These are phyloP conservation scores for Hyperoplus lanceolatus DNA, from an alignment of 2,797 vertebrate species.

Conservation along the genomic window DNA sequence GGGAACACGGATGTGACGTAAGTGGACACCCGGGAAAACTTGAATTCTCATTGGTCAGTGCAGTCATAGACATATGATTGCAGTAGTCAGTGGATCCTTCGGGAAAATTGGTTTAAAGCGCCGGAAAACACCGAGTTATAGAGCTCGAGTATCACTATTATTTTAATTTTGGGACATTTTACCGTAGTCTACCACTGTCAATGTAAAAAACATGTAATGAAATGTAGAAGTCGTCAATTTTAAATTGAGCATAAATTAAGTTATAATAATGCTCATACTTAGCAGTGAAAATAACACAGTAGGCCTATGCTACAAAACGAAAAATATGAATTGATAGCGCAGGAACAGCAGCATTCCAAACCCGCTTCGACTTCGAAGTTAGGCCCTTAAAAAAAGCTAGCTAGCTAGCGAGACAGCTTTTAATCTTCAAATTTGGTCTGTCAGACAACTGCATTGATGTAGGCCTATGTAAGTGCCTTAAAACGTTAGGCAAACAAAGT, in stretches of 20 bases:
- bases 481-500: background rate
- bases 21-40: accelerated
- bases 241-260: background rate
- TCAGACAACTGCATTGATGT: background rate
- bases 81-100: background rate
- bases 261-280: background rate
- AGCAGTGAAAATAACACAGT: background rate
- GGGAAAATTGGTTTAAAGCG: background rate
- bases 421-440: background rate
- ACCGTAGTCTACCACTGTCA: background rate
- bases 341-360: too few relatives aligned
- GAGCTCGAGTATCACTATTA: too few relatives aligned
- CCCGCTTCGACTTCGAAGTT: too few relatives aligned
- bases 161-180: too few relatives aligned
- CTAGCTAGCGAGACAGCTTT: background rate
- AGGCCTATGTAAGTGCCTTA: background rate
- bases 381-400: background rate
- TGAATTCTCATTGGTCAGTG: constrained; percentile 56
- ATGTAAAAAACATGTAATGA: background rate
- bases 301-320: too few relatives aligned
- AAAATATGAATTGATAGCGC: too few relatives aligned
- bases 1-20: constrained; percentile 66
- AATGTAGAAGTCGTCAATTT: background rate
- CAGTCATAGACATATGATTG: too few relatives aligned
- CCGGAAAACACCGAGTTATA: constrained; percentile 2